These are phyloP conservation scores for Rhinolophus sinicus DNA, from an alignment of 2,113 vertebrate genomes.

Conservation along the genomic window DNA sequence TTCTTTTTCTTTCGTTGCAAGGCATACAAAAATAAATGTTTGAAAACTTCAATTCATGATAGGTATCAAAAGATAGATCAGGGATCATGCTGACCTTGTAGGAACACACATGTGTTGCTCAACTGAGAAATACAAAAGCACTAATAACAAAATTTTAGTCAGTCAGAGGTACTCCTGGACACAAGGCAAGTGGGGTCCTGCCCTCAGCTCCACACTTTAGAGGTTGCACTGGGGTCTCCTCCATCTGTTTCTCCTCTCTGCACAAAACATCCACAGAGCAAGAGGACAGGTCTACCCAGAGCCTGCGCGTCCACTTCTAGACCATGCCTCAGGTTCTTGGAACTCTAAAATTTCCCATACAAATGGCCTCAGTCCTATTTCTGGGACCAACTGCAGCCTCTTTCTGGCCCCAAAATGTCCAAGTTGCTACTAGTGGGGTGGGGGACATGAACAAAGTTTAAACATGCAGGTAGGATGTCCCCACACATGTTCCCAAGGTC, in stretches of 20 bases:
- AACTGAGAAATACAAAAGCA: background rate
- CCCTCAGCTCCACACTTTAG: background rate
- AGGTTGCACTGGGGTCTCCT: background rate
- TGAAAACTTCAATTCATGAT: slow-evolving; percentile 7
- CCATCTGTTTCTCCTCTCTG: background rate
- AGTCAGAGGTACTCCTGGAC: background rate
- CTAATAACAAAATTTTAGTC: background rate
- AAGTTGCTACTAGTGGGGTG: background rate
- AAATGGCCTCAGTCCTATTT: background rate
- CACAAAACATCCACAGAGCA: background rate
- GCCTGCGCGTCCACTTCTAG: background rate
- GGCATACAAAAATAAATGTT: slow-evolving; percentile 30
- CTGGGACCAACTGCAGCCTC: background rate
- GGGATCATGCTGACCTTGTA: background rate
- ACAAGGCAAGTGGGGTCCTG: background rate
- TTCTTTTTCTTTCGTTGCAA: background rate
- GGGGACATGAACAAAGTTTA: background rate
- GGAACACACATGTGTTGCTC: background rate
- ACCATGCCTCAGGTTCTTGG: background rate
- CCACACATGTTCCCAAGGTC: background rate
- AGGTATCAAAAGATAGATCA: background rate
- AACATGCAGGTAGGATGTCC: fast-evolving
- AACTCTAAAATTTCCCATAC: background rate
- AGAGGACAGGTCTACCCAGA: background rate
- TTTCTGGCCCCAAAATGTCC: background rate